Percentiles rank a stretch among this genome's conserved stretches.
phyloP scores from a whole-genome alignment of 2,113 vertebrate genomes.

The Gambusia holbrooki region DNA sequence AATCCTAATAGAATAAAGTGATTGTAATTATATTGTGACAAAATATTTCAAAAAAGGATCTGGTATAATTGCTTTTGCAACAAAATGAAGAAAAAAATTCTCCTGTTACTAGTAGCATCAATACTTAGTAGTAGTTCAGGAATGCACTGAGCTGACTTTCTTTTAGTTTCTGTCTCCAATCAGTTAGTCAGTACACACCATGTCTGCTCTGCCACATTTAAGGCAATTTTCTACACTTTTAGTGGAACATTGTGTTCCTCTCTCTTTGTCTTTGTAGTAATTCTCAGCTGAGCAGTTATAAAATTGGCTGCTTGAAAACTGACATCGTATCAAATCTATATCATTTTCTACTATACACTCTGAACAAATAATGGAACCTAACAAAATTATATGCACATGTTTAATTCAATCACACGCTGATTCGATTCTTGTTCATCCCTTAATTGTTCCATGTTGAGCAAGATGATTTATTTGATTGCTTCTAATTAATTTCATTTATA shows the following conservation, averaged over 20 bases:
- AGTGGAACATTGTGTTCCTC: constrained; percentile 17
- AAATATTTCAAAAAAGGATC: background rate
- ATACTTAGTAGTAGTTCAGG: constrained; percentile 36
- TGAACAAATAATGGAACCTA: constrained; percentile 28
- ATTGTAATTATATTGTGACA: background rate
- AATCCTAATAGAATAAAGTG: background rate
- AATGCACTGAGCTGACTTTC: constrained; percentile 11
- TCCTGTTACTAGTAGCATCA: background rate
- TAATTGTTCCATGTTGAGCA: constrained; percentile 20
- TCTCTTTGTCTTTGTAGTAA: constrained; percentile 16
- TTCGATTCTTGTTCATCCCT: constrained; percentile 18
- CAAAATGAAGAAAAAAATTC: background rate
- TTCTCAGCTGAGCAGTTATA: constrained; percentile 21
- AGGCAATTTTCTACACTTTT: constrained; percentile 29
- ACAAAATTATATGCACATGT: constrained; percentile 34
- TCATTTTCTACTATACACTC: constrained; percentile 35
- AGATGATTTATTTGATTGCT: constrained; percentile 38
- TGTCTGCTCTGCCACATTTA: constrained; percentile 21
- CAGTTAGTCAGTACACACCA: background rate
- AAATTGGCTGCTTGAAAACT: constrained; percentile 35
- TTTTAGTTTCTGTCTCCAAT: constrained; percentile 35
- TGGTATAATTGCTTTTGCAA: background rate
- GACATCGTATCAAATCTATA: constrained; percentile 12
- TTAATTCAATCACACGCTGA: constrained; percentile 40
- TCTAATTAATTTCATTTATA: constrained; percentile 11